Evolutionary conservation across 2,797 vertebrate species (phyloP).

Genomic region (Karalla daura): DNA sequence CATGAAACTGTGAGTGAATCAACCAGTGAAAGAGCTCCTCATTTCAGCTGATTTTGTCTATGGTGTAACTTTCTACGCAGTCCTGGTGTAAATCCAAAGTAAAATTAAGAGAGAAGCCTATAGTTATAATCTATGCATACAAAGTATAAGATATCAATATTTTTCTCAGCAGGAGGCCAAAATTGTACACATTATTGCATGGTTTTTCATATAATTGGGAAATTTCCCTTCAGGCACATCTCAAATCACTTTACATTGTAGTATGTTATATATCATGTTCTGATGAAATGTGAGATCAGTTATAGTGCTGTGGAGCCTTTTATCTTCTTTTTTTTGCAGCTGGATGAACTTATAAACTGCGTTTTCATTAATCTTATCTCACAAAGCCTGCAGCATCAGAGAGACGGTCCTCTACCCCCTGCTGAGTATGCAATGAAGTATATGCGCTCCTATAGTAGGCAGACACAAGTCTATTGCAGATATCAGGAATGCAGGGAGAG

Average conservation of each 20-base stretch:
- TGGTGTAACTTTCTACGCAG: background rate
- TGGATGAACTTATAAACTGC: conserved; percentile 24
- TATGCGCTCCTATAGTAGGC: conserved; percentile 22
- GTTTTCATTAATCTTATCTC: conserved; percentile 47
- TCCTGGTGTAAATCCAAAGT: background rate
- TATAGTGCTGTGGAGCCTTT: conserved; percentile 5
- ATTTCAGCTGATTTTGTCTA: background rate
- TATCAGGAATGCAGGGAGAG: conserved; percentile 26
- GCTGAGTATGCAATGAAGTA: conserved; percentile 22
- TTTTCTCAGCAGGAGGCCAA: conserved; percentile 11
- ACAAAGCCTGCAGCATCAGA: conserved; percentile 29
- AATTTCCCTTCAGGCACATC: background rate
- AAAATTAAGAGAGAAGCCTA: background rate
- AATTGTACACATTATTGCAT: background rate
- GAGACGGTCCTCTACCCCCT: conserved; percentile 27
- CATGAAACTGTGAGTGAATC: background rate
- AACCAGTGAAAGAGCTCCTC: background rate
- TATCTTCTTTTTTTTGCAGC: conserved; percentile 24
- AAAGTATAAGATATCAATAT: background rate
- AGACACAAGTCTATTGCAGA: conserved; percentile 29
- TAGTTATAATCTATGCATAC: background rate
- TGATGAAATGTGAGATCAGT: conserved; percentile 10
- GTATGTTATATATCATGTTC: background rate
- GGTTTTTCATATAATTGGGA: background rate
- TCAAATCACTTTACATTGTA: conserved; percentile 8